phyloP scores from a whole-genome alignment of 1,140 invertebrate species.

The Aphidius gifuensis region DNA sequence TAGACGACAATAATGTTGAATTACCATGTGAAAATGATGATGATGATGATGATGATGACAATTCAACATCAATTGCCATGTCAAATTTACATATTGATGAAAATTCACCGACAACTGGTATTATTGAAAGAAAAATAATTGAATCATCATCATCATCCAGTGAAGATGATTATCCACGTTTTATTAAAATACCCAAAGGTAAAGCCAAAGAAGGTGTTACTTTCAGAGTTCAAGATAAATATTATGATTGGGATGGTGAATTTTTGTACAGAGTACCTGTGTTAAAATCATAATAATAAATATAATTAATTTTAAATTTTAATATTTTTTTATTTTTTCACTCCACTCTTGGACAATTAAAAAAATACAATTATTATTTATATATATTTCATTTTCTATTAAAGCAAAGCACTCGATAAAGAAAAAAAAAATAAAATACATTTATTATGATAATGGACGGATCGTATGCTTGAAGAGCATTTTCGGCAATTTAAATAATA shows the following conservation, averaged over 20 bases:
- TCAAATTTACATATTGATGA: constrained; percentile 8
- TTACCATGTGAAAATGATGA: no score
- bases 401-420: no score
- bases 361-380: no score
- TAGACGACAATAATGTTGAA: neutral
- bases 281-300: constrained; percentile 21
- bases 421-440: no score
- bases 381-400: no score
- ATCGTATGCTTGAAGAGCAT: no score
- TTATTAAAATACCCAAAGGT: constrained; percentile 65
- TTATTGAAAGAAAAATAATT: constrained; percentile 28
- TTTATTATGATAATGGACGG: no score
- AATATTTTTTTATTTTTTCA: neutral
- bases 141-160: constrained; percentile 29
- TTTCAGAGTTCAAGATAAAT: constrained; percentile 72
- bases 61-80: neutral
- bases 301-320: neutral
- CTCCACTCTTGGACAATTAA: no score
- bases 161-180: constrained; percentile 54
- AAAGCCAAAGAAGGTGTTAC: constrained; percentile 60
- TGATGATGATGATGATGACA: neutral
- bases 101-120: constrained; percentile 35
- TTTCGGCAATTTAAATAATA: no score
- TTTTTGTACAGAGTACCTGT: constrained; percentile 74
- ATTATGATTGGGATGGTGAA: constrained; percentile 72